Percentiles rank a stretch among this genome's conserved stretches.
Conservation (phyloP, 2,888 invertebrate species). For the Heteromurus nitidus region DNA sequence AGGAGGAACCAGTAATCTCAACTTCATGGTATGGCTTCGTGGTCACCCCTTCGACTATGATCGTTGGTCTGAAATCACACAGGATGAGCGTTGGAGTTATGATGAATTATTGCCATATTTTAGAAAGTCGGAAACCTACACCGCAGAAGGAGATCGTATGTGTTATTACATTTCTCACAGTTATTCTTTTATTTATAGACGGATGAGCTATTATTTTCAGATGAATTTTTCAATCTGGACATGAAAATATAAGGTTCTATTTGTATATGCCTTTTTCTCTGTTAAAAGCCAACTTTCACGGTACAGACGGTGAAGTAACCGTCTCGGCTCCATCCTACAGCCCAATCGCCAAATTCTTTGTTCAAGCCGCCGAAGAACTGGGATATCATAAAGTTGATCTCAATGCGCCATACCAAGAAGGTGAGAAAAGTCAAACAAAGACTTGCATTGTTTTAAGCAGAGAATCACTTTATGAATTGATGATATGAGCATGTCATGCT, state of each 20-base stretch:
- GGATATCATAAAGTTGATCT: constrained; percentile 54
- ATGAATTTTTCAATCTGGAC: too few relatives aligned
- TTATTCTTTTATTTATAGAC: too few relatives aligned
- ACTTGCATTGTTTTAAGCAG: not conserved
- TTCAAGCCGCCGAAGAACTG: constrained; percentile 58
- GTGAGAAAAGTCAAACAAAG: constrained; percentile 23
- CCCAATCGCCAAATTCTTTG: constrained; percentile 66
- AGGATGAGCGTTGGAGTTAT: constrained; percentile 37
- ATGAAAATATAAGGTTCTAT: not conserved
- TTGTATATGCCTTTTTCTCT: not conserved
- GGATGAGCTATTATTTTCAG: too few relatives aligned
- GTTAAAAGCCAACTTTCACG: constrained; percentile 71
- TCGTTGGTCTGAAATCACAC: constrained; percentile 32
- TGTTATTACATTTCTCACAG: not conserved
- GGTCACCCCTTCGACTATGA: constrained; percentile 40
- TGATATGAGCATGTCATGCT: not conserved
- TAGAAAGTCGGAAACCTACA: constrained; percentile 46
- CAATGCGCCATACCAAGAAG: constrained; percentile 51
- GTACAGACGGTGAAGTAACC: constrained; percentile 68
- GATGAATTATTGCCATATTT: constrained; percentile 46
- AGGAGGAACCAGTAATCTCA: constrained; percentile 41
- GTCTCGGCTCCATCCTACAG: constrained; percentile 67
- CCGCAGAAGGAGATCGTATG: constrained; percentile 14
- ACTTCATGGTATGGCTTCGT: constrained; percentile 45
- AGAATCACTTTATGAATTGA: not conserved